These are phyloP conservation scores for Ellobium chinense DNA, from an alignment of 2,888 invertebrate genomes.

Conservation along the genomic window DNA sequence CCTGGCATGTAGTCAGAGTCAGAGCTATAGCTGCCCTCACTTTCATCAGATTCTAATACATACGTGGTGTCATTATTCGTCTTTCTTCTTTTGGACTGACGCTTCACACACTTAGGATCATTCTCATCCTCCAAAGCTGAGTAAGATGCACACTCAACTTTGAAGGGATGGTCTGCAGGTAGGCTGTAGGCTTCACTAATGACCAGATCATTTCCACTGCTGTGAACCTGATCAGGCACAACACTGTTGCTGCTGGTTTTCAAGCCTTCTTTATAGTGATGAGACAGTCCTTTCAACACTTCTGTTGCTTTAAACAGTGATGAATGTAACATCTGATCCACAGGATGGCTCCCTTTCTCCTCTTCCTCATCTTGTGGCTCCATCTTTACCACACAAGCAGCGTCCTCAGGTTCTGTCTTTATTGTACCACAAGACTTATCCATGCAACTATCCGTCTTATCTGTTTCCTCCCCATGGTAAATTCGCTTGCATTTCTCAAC, in stretches of 20 bases:
- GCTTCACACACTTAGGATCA: neutral
- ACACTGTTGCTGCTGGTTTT: neutral
- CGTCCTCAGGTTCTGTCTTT: neutral
- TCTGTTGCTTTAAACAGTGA: neutral
- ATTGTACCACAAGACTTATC: neutral
- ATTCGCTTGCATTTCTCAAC: neutral
- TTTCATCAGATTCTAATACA: neutral
- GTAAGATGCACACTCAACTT: neutral
- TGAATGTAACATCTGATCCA: neutral
- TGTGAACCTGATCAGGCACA: neutral
- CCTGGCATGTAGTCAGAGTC: neutral
- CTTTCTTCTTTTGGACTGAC: neutral
- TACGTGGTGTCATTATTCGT: neutral
- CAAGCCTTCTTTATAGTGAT: constrained; percentile 14
- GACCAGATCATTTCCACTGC: neutral
- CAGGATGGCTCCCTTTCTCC: too few relatives aligned
- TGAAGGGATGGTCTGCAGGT: neutral
- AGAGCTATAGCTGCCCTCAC: neutral
- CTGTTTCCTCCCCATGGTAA: neutral
- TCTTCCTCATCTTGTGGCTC: neutral
- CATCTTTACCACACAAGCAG: neutral
- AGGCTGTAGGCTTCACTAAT: neutral
- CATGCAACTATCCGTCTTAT: neutral
- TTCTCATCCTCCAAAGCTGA: neutral
- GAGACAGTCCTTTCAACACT: constrained; percentile 10